Base-by-base conservation (phyloP, 2,888 invertebrate species). In the Cheilosia vernalis region DNA sequence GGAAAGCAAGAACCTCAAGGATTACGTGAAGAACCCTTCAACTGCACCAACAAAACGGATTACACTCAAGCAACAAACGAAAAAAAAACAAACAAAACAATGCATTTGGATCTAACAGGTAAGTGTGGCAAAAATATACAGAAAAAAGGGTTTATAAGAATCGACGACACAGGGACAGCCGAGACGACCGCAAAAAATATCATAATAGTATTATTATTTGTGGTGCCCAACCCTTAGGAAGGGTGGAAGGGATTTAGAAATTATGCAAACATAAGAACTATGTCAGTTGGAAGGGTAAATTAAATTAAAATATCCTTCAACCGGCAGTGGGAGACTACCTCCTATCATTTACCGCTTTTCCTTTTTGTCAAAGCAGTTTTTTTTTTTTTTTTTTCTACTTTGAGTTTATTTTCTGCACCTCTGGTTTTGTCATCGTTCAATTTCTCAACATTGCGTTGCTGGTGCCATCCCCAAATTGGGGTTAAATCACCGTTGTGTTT, bases 301-400 rank as follows among this genome's bases (percentile, higher is more conserved):
- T 81, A 4, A 81, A 85, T 85, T 85, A 81, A 66, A 85, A 81
- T 85, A 85, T 85, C 85, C 85, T 85, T 85, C 85, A 85, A 79
- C 83, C 64, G 30, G 33, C 60, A 24, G 7, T 13, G 24, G 40
- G 40, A 40, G 10, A 42, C 44, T 44, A 17, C 5, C 2, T 9
- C 2, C 15, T 44, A 5, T 1, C n/a, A 6, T n/a, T 47, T 24
- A 6, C 40, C 42, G 21, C 21, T 42, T 56, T 63, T 74, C 47
- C 55, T 64, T 56, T 70, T 33, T 27, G 58, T 51, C n/a, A n/a
- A 60, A 56, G 37, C 10, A 4, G 6, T 63, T 55, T 63, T 44
- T 47, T 47, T 24, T 19, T 49, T 6, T 17, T 33, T 21, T 42
- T 3, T 21, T 13, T 44, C 19, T 33, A 15, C 21, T 33, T 1